Base-by-base conservation (phyloP, 2,113 vertebrate genomes). In the Oryzias woworae region DNA sequence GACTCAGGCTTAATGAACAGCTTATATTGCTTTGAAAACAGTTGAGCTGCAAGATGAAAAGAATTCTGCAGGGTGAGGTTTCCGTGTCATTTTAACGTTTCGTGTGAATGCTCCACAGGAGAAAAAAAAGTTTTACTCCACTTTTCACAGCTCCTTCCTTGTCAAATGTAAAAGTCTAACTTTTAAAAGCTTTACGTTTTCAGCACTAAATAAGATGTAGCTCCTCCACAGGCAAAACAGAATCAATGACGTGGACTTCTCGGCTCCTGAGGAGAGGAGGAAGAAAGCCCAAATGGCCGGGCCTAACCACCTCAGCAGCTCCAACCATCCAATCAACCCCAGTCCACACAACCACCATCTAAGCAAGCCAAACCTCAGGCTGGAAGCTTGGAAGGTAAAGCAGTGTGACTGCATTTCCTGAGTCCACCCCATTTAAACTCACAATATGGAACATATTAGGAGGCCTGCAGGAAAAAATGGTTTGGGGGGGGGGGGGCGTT, bases 391-490 rank as follows among this genome's bases (percentile, higher is more conserved):
- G 79, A 89, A 91, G 85, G 90, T 89, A 80, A 85, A 85, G 78
- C 83, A 85, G 87, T 88, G 87, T 87, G 87, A 91, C 90, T 92
- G 89, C 87, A 87, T 90, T 94, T 92, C 91, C 91, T 91, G 83
- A 91, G 80, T 89, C 79, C 89, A 86, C 78, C 88, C 85, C 85
- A 88, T 91, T 92, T 91, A 90, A 90, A 89, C 87, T 91, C 91
- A 86, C 85, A 94, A 93, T 93, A 90, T 93, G 93, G 92, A 94
- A 93, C 74, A 65, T 87, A 92, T 92, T 91, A 94, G 89, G 23
- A 82, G 83, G 73, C 78, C 78, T 82, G 68, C 42, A 75, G 69
- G 62, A 42, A 73, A 5, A 57, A 58, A 42, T 20, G 45, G 41
- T 20, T 18, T 8, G 18, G 31, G 42, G 31, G 42, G 53, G 12